A percentile compares a stretch with the other conserved stretches of the same genome.
Evolutionary conservation across 2,888 invertebrate species (phyloP).

Genomic region (Agrochola circellaris): DNA sequence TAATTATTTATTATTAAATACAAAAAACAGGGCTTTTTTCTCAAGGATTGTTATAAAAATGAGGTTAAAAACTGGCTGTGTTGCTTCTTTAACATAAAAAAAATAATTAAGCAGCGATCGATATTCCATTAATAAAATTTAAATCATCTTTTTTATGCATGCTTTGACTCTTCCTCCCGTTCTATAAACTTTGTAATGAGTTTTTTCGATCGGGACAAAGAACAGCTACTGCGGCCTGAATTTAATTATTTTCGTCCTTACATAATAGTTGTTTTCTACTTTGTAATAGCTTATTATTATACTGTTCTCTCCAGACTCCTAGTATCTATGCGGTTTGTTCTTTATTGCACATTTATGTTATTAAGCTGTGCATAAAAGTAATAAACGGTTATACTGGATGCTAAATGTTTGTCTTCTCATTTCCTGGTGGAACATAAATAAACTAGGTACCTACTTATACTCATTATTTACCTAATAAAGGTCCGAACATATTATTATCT

Average conservation of each 20-base stretch:
- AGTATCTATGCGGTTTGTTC: constrained; percentile 1
- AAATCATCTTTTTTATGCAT: constrained; percentile 46
- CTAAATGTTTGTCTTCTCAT: neutral
- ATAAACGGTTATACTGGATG: neutral
- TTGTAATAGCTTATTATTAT: constrained; percentile 22
- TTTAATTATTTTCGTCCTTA: constrained; percentile 57
- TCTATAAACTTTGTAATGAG: constrained; percentile 58
- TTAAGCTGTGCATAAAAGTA: constrained; percentile 5
- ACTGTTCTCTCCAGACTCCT: neutral
- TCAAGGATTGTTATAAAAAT: constrained; percentile 5
- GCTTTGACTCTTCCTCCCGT: constrained; percentile 47
- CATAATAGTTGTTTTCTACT: constrained; percentile 13
- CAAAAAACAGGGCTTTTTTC: neutral
- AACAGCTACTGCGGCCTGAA: constrained; percentile 28
- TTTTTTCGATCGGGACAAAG: constrained; percentile 52
- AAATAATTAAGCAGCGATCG: constrained; percentile 25
- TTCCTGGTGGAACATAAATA: constrained; percentile 15
- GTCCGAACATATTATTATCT: neutral
- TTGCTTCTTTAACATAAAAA: neutral
- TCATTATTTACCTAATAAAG: neutral
- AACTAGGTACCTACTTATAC: neutral
- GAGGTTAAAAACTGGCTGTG: neutral
- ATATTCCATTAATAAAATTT: constrained; percentile 53
- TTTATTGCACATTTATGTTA: constrained; percentile 19
- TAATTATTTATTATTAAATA: constrained; percentile 51